Percentiles rank a stretch among this genome's conserved stretches.
Conservation (phyloP, 2,797 vertebrate species). For the Meda fulgida region DNA sequence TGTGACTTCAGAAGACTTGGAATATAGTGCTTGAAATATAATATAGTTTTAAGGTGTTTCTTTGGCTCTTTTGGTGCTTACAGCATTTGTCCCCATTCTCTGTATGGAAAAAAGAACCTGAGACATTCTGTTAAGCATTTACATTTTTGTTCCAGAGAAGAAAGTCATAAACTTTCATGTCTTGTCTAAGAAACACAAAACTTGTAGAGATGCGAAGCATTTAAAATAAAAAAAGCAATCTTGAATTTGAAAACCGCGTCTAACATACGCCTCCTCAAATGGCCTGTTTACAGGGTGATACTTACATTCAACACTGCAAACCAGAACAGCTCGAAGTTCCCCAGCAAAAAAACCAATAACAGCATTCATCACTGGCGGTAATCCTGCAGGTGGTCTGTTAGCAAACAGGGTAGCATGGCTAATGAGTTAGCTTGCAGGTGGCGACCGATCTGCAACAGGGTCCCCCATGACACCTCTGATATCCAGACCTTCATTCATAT, state of each 20-base stretch:
- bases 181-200: not conserved
- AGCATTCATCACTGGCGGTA: slow-evolving; percentile 42
- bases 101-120: not conserved
- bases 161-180: not conserved
- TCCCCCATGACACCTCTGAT: slow-evolving; percentile 16
- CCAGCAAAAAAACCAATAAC: slow-evolving; percentile 34
- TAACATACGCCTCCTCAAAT: not conserved
- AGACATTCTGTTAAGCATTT: not conserved
- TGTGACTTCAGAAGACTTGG: not conserved
- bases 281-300: not conserved
- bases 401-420: slow-evolving; percentile 15
- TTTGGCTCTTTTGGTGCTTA: not conserved
- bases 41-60: not conserved
- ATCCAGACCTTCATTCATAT: slow-evolving; percentile 33
- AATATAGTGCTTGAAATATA: not conserved
- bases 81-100: too few species aligned
- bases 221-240: too few species aligned
- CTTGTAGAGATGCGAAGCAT: not conserved
- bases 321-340: not conserved
- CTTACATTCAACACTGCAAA: not conserved
- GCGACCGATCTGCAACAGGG: slow-evolving; percentile 14
- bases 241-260: not conserved
- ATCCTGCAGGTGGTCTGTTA: slow-evolving; percentile 34
- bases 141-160: not conserved
- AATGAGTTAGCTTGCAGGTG: slow-evolving; percentile 29